Evolutionary conservation across 2,113 vertebrate genomes (phyloP).

Genomic region (Oostethus manadensis): DNA sequence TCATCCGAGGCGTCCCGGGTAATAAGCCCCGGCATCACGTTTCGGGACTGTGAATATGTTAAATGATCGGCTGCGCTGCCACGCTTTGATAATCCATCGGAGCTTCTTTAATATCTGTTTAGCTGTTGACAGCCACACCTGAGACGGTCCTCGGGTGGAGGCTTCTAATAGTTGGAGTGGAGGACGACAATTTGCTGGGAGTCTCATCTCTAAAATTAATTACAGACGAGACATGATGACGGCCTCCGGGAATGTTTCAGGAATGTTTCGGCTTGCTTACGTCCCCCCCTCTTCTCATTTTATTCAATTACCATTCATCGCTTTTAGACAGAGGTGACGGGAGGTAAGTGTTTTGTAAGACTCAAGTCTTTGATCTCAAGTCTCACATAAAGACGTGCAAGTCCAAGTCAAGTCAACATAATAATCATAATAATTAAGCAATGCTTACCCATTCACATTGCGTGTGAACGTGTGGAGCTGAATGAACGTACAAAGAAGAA

Average conservation of each 20-base stretch:
- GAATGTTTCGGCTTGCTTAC: conserved; percentile 15
- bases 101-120: conserved; percentile 42
- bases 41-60: conserved; percentile 37
- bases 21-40: conserved; percentile 10
- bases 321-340: background rate
- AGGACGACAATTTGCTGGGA: conserved; percentile 17
- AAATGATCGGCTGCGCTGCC: conserved; percentile 26
- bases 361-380: too few species aligned
- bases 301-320: background rate
- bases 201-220: conserved; percentile 6
- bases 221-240: background rate
- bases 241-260: background rate
- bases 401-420: too few species aligned
- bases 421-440: too few species aligned
- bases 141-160: conserved; percentile 6
- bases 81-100: conserved; percentile 45
- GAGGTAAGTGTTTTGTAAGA: conserved; percentile 3
- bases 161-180: conserved; percentile 27
- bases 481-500: too few species aligned
- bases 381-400: too few species aligned
- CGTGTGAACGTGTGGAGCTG: too few species aligned
- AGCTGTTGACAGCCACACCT: conserved; percentile 18
- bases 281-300: background rate
- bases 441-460: too few species aligned
- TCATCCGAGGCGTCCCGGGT: conserved; percentile 28